These are phyloP conservation scores for Allophyes oxyacanthae DNA, from an alignment of 2,888 invertebrate species.

Conservation along the genomic window DNA sequence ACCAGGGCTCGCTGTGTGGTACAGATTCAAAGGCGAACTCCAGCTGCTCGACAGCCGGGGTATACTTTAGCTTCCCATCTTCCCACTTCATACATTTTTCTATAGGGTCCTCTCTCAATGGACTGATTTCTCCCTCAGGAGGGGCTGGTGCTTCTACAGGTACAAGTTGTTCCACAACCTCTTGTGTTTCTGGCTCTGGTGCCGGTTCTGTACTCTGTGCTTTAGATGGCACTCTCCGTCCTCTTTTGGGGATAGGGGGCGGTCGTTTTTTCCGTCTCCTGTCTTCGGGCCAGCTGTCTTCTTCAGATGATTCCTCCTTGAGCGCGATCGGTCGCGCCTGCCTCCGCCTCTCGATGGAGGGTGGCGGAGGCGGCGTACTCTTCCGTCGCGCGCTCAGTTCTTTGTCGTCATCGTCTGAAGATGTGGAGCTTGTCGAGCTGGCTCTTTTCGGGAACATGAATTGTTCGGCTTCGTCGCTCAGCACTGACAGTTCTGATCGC, in stretches of 20 bases:
- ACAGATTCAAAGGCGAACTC: slow-evolving; percentile 93
- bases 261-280: slow-evolving; percentile 71
- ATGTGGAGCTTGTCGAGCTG: slow-evolving; percentile 87
- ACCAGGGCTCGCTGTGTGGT: slow-evolving; percentile 94
- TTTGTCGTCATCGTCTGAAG: slow-evolving; percentile 89
- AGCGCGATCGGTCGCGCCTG: slow-evolving; percentile 79
- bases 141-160: slow-evolving; percentile 44
- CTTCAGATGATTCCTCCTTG: slow-evolving; percentile 85
- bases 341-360: slow-evolving; percentile 71
- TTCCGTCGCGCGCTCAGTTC: slow-evolving; percentile 81
- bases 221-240: slow-evolving; percentile 57
- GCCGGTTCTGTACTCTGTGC: slow-evolving; percentile 39
- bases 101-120: slow-evolving; percentile 72
- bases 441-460: slow-evolving; percentile 94
- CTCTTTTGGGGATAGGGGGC: slow-evolving; percentile 64
- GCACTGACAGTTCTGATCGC: slow-evolving; percentile 92
- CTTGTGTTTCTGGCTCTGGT: slow-evolving; percentile 50
- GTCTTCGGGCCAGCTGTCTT: slow-evolving; percentile 82
- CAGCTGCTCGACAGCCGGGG: slow-evolving; percentile 89
- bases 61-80: slow-evolving; percentile 81
- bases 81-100: slow-evolving; percentile 85
- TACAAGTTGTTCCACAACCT: slow-evolving; percentile 50
- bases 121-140: slow-evolving; percentile 63
- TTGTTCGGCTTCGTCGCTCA: slow-evolving; percentile 96
- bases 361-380: slow-evolving; percentile 74